Conservation (phyloP, 2,888 invertebrate genomes). For the Eupithecia dodoneata region DNA sequence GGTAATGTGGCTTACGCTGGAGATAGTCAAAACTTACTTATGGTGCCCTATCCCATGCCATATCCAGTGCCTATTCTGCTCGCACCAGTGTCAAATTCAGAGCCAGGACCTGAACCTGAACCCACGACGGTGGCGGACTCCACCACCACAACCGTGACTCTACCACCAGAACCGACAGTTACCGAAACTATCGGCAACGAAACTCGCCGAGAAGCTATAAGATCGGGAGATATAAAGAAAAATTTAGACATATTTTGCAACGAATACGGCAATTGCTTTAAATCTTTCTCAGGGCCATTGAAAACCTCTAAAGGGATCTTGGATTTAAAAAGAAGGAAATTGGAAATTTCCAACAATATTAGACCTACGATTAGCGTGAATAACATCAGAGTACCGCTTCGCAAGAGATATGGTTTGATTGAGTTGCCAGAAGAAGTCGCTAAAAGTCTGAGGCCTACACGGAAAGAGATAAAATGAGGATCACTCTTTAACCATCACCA, state of each 20-base stretch:
- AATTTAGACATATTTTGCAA: neutral
- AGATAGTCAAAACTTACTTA: neutral
- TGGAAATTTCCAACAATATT: neutral
- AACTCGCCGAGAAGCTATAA: neutral
- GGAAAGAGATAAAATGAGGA: neutral
- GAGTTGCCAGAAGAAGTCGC: neutral
- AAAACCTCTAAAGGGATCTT: neutral
- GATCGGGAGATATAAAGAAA: neutral
- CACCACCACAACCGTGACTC: neutral
- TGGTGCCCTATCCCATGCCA: neutral
- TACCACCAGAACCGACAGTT: neutral
- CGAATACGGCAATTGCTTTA: conserved; percentile 7
- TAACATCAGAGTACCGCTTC: neutral
- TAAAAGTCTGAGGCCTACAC: neutral
- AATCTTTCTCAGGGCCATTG: neutral
- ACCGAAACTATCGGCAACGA: neutral
- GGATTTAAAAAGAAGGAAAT: neutral
- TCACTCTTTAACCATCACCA: neutral
- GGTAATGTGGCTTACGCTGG: neutral
- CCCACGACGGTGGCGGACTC: neutral
- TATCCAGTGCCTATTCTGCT: conserved; percentile 1
- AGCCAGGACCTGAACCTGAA: neutral
- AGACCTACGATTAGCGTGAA: conserved; percentile 4
- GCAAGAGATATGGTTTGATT: conserved; percentile 9
- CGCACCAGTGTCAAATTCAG: neutral